Base-by-base conservation (phyloP, 2,888 invertebrate genomes). In the Sympetrum striolatum region DNA sequence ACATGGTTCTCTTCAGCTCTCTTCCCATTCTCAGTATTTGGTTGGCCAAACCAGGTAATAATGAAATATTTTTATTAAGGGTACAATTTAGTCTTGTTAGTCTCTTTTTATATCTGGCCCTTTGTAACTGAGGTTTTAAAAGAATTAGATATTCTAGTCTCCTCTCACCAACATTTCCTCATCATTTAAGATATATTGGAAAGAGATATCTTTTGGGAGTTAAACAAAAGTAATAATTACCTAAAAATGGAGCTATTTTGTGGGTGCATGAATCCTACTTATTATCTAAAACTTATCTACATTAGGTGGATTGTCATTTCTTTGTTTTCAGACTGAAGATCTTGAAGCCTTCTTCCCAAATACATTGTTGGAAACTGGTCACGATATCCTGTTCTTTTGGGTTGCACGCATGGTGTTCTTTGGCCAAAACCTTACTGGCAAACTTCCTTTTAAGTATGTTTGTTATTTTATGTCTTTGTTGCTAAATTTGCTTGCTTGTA, bases 391-490 rank as follows among this genome's bases (percentile, higher is more conserved):
- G 82, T 99, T 99, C 95, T 99, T 99, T 95, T 99, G 99, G 99
- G 99, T 99, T 6, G 99, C 99, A 0, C 95, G 99, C 91, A 99
- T 99, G 99, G 99, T 99, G 0, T 99, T 99, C 96, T 96, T 99
- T 92, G 98, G 99, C 0, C 97, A 97, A 92, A 96, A 98, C 92
- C 94, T 99, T n/a, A 95, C 98, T 90, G 98, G 98, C 1, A 96
- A 97, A 93, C 94, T 99, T 82, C 99, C 99, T 0, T 99, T 99
- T 94, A 97, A 96, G 95, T 96, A 93, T 94, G 94, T 92, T 73
- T 25, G 12, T 10, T 31, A 31, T 12, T 18, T 53, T 18, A 3
- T 60, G 79, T 25, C 31, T 15, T 90, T 2, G 14, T 81, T 0
- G 10, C 35, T n/a, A 81, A n/a, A n/a, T n/a, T n/a, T 18, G 18